Percentiles rank a stretch among this genome's conserved stretches.
phyloP scores from a whole-genome alignment of 1,140 invertebrate genomes.

The Chrysomallon squamiferum region DNA sequence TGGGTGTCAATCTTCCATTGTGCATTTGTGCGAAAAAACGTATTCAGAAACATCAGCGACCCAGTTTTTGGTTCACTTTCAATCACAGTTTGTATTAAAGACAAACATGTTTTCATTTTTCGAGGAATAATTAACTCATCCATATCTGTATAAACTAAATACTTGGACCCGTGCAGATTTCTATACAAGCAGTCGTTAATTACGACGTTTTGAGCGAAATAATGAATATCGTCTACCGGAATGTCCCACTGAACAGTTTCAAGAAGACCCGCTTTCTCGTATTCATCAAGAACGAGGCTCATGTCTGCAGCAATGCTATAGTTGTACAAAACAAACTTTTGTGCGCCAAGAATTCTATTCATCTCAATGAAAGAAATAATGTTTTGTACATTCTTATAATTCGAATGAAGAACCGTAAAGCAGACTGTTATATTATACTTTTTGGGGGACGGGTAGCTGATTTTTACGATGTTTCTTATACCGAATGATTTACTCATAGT shows the following conservation, averaged over 20 bases:
- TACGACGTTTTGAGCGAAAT: conserved; percentile 30
- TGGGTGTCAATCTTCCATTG: conserved; percentile 11
- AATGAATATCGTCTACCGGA: conserved; percentile 32
- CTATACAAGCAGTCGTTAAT: conserved; percentile 35
- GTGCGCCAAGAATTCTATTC: conserved; percentile 82
- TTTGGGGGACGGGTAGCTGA: neutral
- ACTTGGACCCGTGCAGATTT: conserved; percentile 17
- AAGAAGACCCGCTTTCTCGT: conserved; percentile 69
- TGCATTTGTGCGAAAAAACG: conserved; percentile 29
- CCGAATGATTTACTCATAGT: too few species aligned
- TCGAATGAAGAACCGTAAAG: conserved; percentile 90
- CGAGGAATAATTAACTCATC: conserved; percentile 33
- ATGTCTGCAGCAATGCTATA: conserved; percentile 82
- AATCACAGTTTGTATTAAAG: conserved; percentile 13
- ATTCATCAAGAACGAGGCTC: conserved; percentile 72
- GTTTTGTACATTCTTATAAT: conserved; percentile 78
- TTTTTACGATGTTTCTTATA: too few species aligned
- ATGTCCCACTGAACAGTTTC: conserved; percentile 84
- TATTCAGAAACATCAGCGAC: conserved; percentile 22
- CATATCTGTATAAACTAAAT: conserved; percentile 26
- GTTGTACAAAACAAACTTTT: conserved; percentile 91
- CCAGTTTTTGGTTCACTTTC: neutral
- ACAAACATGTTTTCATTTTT: conserved; percentile 16
- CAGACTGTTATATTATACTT: conserved; percentile 69
- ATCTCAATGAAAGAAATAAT: conserved; percentile 91